Conservation (phyloP, 2,797 vertebrate genomes). For the Trematomus bernacchii region DNA sequence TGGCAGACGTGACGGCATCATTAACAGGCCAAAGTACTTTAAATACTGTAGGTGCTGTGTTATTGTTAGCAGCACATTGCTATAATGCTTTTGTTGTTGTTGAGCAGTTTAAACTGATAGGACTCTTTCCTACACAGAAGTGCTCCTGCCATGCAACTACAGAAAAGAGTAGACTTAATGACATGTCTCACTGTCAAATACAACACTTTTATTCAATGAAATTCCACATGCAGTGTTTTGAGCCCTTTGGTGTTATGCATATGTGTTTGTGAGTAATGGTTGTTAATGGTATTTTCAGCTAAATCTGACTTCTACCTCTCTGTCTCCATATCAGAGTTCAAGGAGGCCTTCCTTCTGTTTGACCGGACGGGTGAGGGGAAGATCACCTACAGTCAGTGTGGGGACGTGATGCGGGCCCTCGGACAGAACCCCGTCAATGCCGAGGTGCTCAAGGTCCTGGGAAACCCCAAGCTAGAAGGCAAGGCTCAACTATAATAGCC, state of each 20-base stretch:
- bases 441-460: conserved; percentile 94
- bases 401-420: conserved; percentile 93
- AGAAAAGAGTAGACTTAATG: background rate
- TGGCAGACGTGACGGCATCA: background rate
- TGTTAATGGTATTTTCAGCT: background rate
- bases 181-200: conserved; percentile 5
- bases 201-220: background rate
- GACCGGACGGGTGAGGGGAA: conserved; percentile 93
- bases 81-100: background rate
- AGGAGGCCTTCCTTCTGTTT: conserved; percentile 95
- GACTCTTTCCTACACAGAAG: background rate
- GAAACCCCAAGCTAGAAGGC: conserved; percentile 93
- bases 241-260: background rate
- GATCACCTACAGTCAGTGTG: conserved; percentile 93
- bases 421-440: conserved; percentile 95
- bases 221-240: background rate
- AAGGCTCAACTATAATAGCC: background rate
- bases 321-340: conserved; percentile 86
- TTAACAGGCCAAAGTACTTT: background rate
- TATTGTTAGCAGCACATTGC: background rate
- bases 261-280: background rate
- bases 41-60: background rate
- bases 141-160: background rate
- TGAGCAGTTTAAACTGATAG: background rate
- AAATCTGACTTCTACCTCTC: conserved; percentile 5